A percentile compares a stretch with the other conserved stretches of the same genome.
phyloP scores from a whole-genome alignment of 92 coral and sea anemone species.

The Metridium senile region DNA sequence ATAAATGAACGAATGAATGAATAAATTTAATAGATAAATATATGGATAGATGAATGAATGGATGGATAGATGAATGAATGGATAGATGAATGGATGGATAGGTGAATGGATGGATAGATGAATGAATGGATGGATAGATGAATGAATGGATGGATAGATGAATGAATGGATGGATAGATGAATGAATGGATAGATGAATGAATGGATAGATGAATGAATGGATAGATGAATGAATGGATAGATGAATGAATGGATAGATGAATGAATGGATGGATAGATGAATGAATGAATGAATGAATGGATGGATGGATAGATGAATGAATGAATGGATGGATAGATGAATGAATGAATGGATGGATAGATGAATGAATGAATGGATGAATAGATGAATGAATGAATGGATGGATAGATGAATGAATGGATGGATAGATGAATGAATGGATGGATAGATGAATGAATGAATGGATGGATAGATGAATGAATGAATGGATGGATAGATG shows the following conservation, averaged over 20 bases:
- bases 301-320: not conserved
- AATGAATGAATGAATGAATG: not conserved
- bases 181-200: not conserved
- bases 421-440: not conserved
- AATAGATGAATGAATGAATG: not conserved
- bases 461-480: not conserved
- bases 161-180: not conserved
- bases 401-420: not conserved
- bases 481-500: not conserved
- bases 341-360: not conserved
- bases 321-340: not conserved
- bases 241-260: not conserved
- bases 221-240: not conserved
- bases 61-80: not conserved
- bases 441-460: not conserved
- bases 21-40: too few relatives aligned
- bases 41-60: not conserved
- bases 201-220: not conserved
- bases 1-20: not conserved
- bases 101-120: not conserved
- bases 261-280: not conserved
- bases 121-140: not conserved
- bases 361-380: not conserved
- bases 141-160: not conserved
- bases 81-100: not conserved